phyloP scores from a whole-genome alignment of 2,797 vertebrate species.

The Cottoperca gobio region DNA sequence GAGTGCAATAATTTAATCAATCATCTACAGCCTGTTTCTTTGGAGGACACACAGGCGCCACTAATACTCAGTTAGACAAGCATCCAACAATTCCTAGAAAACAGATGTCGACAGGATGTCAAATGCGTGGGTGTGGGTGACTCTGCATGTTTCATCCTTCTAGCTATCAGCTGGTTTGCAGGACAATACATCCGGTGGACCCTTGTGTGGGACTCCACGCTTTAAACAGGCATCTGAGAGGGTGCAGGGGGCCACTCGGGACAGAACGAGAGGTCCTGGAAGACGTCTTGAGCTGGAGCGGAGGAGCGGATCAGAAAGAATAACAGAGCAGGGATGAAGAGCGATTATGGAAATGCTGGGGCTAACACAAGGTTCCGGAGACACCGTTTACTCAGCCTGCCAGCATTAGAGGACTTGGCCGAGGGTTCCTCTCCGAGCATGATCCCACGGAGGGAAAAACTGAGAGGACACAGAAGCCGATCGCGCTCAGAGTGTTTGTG shows the following conservation, averaged over 20 bases:
- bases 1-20: conserved; percentile 13
- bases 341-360: conserved; percentile 72
- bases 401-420: conserved; percentile 70
- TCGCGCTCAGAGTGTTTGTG: conserved; percentile 26
- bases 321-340: conserved; percentile 77
- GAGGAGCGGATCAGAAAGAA: conserved; percentile 78
- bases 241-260: conserved; percentile 27
- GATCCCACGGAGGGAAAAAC: conserved; percentile 39
- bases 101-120: conserved; percentile 59
- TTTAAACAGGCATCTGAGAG: conserved; percentile 21
- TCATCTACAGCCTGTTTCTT: conserved; percentile 25
- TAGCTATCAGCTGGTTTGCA: conserved; percentile 28
- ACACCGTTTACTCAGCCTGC: conserved; percentile 78
- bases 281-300: conserved; percentile 69
- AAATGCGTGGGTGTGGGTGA: not conserved
- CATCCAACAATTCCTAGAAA: conserved; percentile 38
- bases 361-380: conserved; percentile 75
- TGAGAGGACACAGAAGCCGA: conserved; percentile 50
- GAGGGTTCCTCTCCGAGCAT: conserved; percentile 31
- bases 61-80: conserved; percentile 26
- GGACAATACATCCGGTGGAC: conserved; percentile 11
- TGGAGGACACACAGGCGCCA: conserved; percentile 24
- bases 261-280: conserved; percentile 57
- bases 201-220: not conserved
- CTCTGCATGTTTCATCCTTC: conserved; percentile 19